These are phyloP conservation scores for Antechinus flavipes DNA, from an alignment of 2,113 vertebrate species.

Conservation along the genomic window DNA sequence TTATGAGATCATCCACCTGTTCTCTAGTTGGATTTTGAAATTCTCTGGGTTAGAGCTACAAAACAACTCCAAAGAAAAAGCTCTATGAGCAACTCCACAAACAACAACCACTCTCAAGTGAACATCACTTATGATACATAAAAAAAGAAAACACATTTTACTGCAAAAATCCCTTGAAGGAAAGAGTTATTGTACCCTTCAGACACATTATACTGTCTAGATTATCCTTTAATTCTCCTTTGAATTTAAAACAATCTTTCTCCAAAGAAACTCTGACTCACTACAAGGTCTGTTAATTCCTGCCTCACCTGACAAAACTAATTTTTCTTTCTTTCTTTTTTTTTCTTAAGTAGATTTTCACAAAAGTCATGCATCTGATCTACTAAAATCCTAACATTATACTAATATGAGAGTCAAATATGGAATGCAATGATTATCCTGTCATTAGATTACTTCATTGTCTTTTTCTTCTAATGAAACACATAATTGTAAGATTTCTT, in stretches of 20 bases:
- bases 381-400: neutral
- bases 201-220: neutral
- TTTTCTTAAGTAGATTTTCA: neutral
- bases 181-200: neutral
- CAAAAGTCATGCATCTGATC: neutral
- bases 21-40: neutral
- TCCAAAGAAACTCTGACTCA: neutral
- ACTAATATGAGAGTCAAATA: neutral
- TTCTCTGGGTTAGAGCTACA: neutral
- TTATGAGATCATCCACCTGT: neutral
- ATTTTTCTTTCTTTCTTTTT: neutral
- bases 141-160: neutral
- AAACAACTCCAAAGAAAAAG: neutral
- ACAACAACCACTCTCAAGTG: neutral
- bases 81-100: neutral
- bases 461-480: neutral
- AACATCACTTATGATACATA: neutral
- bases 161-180: neutral
- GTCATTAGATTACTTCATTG: neutral
- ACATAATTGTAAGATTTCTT: neutral
- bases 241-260: neutral
- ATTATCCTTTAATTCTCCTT: neutral
- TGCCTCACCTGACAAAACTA: neutral
- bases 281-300: neutral
- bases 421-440: neutral